Conservation (phyloP, 1,140 invertebrate species). For the Diuraphis noxia region DNA sequence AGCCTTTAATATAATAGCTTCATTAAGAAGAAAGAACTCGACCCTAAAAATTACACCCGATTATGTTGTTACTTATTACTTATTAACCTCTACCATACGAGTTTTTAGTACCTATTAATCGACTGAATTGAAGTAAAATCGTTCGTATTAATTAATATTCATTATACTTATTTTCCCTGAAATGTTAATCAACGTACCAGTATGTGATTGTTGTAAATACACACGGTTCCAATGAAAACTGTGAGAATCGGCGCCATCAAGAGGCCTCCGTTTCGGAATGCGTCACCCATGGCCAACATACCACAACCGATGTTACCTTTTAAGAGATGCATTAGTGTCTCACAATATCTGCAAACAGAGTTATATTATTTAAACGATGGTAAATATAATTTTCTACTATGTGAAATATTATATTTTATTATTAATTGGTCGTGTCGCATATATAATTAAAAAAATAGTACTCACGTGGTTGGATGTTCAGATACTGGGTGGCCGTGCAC, state of each 20-base stretch:
- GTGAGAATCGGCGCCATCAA: conserved; percentile 77
- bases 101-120: too few species aligned
- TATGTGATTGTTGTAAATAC: conserved; percentile 84
- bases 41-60: not conserved
- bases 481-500: conserved; percentile 47
- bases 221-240: conserved; percentile 75
- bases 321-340: conserved; percentile 81
- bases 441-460: not conserved
- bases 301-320: conserved; percentile 90
- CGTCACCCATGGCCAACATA: conserved; percentile 88
- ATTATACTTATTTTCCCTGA: not conserved
- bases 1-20: too few species aligned
- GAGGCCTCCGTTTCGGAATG: conserved; percentile 82
- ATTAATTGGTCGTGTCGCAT: not conserved
- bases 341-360: conserved; percentile 67
- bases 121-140: too few species aligned
- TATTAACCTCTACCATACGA: not conserved
- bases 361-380: not conserved
- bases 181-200: conserved; percentile 63
- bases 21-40: not conserved
- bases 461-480: conserved; percentile 49
- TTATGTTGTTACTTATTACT: too few species aligned
- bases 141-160: not conserved
- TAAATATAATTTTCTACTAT: not conserved
- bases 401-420: not conserved